Conservation (phyloP, 2,797 vertebrate genomes). For the Anolis apletophallus region DNA sequence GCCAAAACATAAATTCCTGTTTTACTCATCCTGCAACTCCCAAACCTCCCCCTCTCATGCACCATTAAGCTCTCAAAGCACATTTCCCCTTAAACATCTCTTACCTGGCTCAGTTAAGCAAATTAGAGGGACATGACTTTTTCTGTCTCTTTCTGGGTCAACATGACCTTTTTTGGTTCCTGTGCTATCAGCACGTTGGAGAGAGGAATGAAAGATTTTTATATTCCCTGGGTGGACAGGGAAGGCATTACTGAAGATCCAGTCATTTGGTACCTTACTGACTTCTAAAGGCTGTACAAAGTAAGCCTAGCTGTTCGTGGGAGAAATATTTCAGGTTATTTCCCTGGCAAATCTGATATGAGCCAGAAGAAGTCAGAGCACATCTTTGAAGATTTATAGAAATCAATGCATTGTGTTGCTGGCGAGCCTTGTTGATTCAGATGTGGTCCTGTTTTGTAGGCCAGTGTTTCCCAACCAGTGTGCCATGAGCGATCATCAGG, state of each 20-base stretch:
- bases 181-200: not conserved
- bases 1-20: not conserved
- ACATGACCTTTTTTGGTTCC: not conserved
- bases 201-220: not conserved
- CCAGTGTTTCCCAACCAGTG: too few species aligned
- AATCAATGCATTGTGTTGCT: not conserved
- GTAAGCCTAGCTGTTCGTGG: not conserved
- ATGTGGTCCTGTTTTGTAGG: not conserved
- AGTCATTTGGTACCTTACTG: not conserved
- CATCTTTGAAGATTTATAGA: not conserved
- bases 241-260: not conserved
- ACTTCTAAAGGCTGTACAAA: not conserved
- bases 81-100: not conserved
- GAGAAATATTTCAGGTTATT: conserved; percentile 3
- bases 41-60: not conserved
- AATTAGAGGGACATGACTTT: not conserved
- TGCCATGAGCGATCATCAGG: too few species aligned
- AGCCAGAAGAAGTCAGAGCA: not conserved
- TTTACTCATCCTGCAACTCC: not conserved
- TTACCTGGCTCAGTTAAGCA: not conserved
- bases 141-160: not conserved
- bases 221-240: not conserved
- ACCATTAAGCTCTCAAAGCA: not conserved
- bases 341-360: not conserved
- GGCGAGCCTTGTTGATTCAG: not conserved